phyloP scores from a whole-genome alignment of 2,888 invertebrate genomes.

The Amblyteles armatorius region DNA sequence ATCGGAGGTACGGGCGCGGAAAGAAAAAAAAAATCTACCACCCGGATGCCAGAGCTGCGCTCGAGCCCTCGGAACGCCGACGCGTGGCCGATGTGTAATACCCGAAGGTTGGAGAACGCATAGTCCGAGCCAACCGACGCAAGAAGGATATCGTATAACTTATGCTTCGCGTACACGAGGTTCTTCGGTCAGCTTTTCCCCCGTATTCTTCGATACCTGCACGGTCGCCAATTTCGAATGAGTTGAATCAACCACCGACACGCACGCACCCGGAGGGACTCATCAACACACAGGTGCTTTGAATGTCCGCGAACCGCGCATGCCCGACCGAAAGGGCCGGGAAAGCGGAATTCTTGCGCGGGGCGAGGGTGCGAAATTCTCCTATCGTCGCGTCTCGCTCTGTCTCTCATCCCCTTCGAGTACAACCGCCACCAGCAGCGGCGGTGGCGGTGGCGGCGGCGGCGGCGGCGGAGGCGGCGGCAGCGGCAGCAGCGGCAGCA shows the following conservation, averaged over 20 bases:
- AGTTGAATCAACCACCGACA: background rate
- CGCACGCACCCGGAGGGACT: background rate
- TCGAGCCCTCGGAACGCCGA: background rate
- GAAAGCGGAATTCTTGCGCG: slow-evolving; percentile 12
- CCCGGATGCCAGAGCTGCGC: background rate
- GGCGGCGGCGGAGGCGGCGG: too few species aligned
- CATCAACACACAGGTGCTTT: background rate
- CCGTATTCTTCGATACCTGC: background rate
- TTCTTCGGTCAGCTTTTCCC: background rate
- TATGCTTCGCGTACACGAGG: background rate
- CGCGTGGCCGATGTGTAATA: background rate
- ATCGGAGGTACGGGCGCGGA: background rate
- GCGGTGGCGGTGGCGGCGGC: slow-evolving; percentile 1
- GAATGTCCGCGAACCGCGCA: slow-evolving; percentile 43
- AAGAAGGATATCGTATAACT: slow-evolving; percentile 2
- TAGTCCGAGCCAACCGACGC: background rate
- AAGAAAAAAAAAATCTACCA: background rate
- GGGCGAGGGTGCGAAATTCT: slow-evolving; percentile 3
- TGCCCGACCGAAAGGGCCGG: slow-evolving; percentile 51
- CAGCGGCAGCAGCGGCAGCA: background rate
- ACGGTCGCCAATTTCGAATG: background rate
- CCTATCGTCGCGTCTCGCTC: background rate
- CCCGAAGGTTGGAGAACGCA: background rate
- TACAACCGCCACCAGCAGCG: slow-evolving; percentile 17
- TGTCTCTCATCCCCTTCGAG: slow-evolving; percentile 9